Evolutionary conservation across 1,140 invertebrate genomes (phyloP).

Genomic region (Drosophila nannoptera): DNA sequence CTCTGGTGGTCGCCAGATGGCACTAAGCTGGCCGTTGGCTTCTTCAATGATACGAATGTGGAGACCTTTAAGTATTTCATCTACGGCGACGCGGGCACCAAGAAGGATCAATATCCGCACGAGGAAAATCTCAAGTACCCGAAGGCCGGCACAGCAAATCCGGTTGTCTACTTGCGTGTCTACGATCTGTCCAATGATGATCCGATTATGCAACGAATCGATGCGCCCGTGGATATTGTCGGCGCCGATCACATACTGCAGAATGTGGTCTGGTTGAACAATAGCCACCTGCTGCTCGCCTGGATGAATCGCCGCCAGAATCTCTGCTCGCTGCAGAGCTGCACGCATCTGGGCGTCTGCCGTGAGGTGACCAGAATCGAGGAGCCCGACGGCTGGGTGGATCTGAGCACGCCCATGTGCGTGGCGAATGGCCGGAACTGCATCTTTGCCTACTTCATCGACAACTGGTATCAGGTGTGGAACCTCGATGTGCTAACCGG

Average conservation of each 20-base stretch:
- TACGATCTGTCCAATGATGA: constrained; percentile 81
- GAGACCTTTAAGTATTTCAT: constrained; percentile 83
- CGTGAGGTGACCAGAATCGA: constrained; percentile 55
- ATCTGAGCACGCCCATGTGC: constrained; percentile 59
- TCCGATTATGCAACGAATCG: constrained; percentile 52
- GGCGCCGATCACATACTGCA: constrained; percentile 81
- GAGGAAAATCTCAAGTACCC: constrained; percentile 90
- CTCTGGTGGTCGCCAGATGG: constrained; percentile 94
- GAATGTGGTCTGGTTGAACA: constrained; percentile 88
- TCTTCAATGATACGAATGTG: constrained; percentile 89
- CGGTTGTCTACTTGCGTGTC: constrained; percentile 84
- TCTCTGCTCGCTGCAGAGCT: constrained; percentile 78
- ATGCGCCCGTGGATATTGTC: constrained; percentile 80
- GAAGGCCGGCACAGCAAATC: constrained; percentile 90
- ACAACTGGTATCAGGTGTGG: constrained; percentile 74
- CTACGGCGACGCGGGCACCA: constrained; percentile 82
- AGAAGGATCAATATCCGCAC: constrained; percentile 92
- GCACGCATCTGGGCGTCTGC: constrained; percentile 53
- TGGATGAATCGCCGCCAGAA: constrained; percentile 95
- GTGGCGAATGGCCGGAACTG: constrained; percentile 51
- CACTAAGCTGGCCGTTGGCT: constrained; percentile 87
- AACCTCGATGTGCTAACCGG: constrained; percentile 66
- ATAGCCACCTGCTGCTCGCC: constrained; percentile 84
- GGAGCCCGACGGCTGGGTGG: constrained; percentile 72
- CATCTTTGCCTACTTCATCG: constrained; percentile 67